phyloP scores from a whole-genome alignment of 1,140 invertebrate genomes.

The Vollenhovia emeryi region DNA sequence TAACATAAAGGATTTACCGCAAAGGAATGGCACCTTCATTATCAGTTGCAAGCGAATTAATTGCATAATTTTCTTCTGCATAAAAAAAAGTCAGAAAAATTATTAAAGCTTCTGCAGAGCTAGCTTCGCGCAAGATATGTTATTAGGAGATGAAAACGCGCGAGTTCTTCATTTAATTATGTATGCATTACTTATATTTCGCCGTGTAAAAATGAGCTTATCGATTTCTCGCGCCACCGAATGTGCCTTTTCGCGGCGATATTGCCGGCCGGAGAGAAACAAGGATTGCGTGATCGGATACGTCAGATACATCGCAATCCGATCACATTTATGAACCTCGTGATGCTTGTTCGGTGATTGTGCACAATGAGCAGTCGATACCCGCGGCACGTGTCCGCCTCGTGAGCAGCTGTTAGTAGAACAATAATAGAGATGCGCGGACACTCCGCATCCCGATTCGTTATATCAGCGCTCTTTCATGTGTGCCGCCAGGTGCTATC shows the following conservation, averaged over 20 bases:
- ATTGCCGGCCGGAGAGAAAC: not conserved
- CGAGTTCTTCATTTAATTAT: not conserved
- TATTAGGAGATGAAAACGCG: not conserved
- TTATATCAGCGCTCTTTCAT: not conserved
- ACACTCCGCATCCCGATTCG: not conserved
- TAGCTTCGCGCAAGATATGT: not conserved
- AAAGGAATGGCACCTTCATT: not conserved
- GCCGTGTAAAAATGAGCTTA: not conserved
- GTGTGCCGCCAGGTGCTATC: not conserved
- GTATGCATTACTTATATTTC: slow-evolving; percentile 3
- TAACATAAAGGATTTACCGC: not conserved
- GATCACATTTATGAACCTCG: slow-evolving; percentile 39
- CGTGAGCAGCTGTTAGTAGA: slow-evolving; percentile 41
- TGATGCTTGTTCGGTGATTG: slow-evolving; percentile 45
- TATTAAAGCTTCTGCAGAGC: not conserved
- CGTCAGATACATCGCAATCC: not conserved
- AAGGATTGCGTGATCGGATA: slow-evolving; percentile 37
- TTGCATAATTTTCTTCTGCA: not conserved
- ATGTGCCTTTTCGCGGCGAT: not conserved
- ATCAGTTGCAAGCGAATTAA: not conserved
- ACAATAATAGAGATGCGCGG: slow-evolving; percentile 27
- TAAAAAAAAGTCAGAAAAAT: not conserved
- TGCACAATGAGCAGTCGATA: slow-evolving; percentile 54
- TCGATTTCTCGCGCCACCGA: not conserved
- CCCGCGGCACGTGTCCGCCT: slow-evolving; percentile 37